Percentiles rank a stretch among this genome's conserved stretches.
These are phyloP conservation scores for Cariama cristata DNA, from an alignment of 2,113 vertebrate species.

Conservation along the genomic window DNA sequence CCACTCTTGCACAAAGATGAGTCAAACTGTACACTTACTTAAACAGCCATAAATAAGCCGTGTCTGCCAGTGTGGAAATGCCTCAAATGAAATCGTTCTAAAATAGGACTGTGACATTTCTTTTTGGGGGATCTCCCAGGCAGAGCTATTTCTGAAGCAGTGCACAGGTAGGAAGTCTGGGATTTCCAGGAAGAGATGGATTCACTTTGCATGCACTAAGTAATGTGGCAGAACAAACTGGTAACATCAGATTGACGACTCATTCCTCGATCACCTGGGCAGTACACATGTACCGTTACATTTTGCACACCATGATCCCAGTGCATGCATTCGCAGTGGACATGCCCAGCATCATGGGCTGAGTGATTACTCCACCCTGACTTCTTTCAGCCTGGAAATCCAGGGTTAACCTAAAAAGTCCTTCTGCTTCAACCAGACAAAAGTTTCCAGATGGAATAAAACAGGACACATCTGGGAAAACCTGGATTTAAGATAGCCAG, in stretches of 20 bases:
- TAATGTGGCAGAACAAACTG: not conserved
- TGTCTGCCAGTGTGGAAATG: not conserved
- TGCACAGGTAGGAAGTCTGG: not conserved
- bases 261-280: not conserved
- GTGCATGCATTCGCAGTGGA: not conserved
- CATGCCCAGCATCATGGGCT: not conserved
- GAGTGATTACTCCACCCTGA: not conserved
- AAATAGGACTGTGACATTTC: not conserved
- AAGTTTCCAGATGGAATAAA: not conserved
- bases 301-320: not conserved
- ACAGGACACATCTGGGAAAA: conserved; percentile 2
- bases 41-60: not conserved
- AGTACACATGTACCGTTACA: not conserved
- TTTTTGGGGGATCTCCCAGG: not conserved
- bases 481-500: not conserved
- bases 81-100: not conserved
- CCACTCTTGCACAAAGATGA: not conserved
- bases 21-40: not conserved
- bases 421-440: not conserved
- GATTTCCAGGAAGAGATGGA: not conserved
- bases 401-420: not conserved
- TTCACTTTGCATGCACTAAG: not conserved
- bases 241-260: not conserved
- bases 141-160: not conserved
- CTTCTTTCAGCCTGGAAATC: conserved; percentile 14